Base-by-base conservation (phyloP, 1,140 invertebrate species). In the Listronotus bonariensis region DNA sequence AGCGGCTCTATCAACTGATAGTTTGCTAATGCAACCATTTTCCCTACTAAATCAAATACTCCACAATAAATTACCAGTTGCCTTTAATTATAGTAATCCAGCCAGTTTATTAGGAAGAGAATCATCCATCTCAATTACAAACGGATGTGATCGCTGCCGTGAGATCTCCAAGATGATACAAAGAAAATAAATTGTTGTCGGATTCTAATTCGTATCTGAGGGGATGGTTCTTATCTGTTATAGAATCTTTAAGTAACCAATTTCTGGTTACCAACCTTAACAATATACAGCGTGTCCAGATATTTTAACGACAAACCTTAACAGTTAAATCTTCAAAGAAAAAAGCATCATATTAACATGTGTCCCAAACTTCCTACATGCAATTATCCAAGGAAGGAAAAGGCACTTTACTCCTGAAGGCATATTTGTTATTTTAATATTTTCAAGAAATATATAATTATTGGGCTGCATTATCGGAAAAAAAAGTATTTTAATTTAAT, bases 91-190 rank as follows among this genome's bases (percentile, higher is more conserved):
- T 62, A 54, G 49, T 38, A 55, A 62, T 54, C 60, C 52, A 43
- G 41, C 60, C 49, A 32, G 60, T 62, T 62, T 62, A 62, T 62
- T 62, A 62, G 49, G 51, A 54, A 43, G 40, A 53, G 43, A 55
- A 62, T 62, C 60, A 62, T 62, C 60, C 40, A 62, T 62, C 60
- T 62, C 60, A 62, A 62, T 62, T 62, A 62, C 60, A 62, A 62
- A 53, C 51, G 60, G 60, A 62, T 62, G 60, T 62, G 60, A 62
- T 62, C 60, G 60, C 31, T 62, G 60, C 60, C 60, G 60, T 62
- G 60, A 62, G 60, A 62, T 62, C 51, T 62, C 51, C 49, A 55
- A 62, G 60, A 62, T 62, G 60, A 62, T 62, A 62, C 54, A 62
- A 62, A 62, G 60, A 62, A 62, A 54, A 62, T 62, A 62, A 62